Percentiles rank a stretch among this genome's conserved stretches.
These are phyloP conservation scores for Scolanthus callimorphus DNA, from an alignment of 92 coral and sea anemone genomes.

Conservation along the genomic window DNA sequence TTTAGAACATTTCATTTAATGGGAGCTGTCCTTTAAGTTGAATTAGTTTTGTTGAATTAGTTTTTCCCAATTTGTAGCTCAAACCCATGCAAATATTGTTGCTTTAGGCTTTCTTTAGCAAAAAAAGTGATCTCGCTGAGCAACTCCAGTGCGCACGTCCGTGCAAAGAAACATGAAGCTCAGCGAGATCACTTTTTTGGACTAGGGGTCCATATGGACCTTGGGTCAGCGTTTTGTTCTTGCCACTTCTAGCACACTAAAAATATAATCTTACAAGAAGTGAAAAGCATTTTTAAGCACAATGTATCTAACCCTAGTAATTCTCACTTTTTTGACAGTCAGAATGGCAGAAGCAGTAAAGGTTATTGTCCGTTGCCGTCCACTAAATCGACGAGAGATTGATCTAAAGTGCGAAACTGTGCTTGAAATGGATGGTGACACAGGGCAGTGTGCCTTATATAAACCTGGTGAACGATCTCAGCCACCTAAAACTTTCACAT, in stretches of 20 bases:
- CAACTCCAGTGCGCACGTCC: too few species aligned
- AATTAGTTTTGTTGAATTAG: too few species aligned
- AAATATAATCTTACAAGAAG: too few species aligned
- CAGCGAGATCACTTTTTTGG: not conserved
- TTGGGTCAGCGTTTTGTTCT: too few species aligned
- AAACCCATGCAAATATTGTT: too few species aligned
- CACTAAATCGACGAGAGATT: constrained; percentile 90
- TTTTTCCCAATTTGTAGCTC: too few species aligned
- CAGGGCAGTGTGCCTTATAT: constrained; percentile 78
- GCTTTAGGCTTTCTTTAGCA: too few species aligned
- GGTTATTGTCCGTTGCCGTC: constrained; percentile 97
- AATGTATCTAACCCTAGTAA: not conserved
- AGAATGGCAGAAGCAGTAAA: constrained; percentile 97
- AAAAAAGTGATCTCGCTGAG: too few species aligned
- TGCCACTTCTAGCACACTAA: too few species aligned
- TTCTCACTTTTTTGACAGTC: not conserved
- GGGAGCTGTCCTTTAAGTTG: too few species aligned
- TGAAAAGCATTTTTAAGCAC: not conserved
- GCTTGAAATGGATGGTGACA: constrained; percentile 78
- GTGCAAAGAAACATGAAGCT: not conserved
- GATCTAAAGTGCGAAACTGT: constrained; percentile 90
- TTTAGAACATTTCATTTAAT: too few species aligned
- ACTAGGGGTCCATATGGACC: too few species aligned
- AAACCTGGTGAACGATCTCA: constrained; percentile 88
- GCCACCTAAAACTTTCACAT: constrained; percentile 92